Conservation (phyloP, 2,888 invertebrate species). For the Drosophila mulleri region DNA sequence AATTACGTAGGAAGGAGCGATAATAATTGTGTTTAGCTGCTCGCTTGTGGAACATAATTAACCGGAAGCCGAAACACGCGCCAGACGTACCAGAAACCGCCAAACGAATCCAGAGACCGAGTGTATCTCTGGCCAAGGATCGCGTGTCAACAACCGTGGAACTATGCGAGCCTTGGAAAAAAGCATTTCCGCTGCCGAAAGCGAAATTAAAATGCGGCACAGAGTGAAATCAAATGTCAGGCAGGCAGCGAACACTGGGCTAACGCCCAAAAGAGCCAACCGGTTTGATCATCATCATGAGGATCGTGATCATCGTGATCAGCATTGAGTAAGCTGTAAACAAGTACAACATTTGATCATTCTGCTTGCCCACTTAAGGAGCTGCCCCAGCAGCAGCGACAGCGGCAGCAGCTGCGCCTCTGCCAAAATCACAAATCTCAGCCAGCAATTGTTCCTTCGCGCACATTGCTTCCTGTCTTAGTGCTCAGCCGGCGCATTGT, state of each 20-base stretch:
- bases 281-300: slow-evolving; percentile 58
- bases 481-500: slow-evolving; percentile 57
- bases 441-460: slow-evolving; percentile 73
- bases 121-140: slow-evolving; percentile 54
- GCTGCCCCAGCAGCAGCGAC: slow-evolving; percentile 45
- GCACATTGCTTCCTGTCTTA: slow-evolving; percentile 85
- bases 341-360: slow-evolving; percentile 73
- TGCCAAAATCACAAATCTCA: slow-evolving; percentile 49
- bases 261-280: slow-evolving; percentile 68
- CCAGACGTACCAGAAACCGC: slow-evolving; percentile 65
- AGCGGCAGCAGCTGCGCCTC: slow-evolving; percentile 57
- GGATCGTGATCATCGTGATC: slow-evolving; percentile 27
- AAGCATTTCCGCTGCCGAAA: slow-evolving; percentile 81
- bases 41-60: slow-evolving; percentile 82
- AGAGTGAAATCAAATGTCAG: slow-evolving; percentile 79
- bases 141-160: slow-evolving; percentile 80
- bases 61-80: slow-evolving; percentile 85
- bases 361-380: slow-evolving; percentile 68
- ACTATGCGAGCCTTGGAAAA: slow-evolving; percentile 60
- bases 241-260: slow-evolving; percentile 36
- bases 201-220: slow-evolving; percentile 75
- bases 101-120: slow-evolving; percentile 25
- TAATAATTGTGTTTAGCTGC: slow-evolving; percentile 16
- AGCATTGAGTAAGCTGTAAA: slow-evolving; percentile 52
- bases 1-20: slow-evolving; percentile 50